A percentile compares a stretch with the other conserved stretches of the same genome.
Evolutionary conservation across 2,888 invertebrate genomes (phyloP).

Genomic region (Hoplodrina blanda): DNA sequence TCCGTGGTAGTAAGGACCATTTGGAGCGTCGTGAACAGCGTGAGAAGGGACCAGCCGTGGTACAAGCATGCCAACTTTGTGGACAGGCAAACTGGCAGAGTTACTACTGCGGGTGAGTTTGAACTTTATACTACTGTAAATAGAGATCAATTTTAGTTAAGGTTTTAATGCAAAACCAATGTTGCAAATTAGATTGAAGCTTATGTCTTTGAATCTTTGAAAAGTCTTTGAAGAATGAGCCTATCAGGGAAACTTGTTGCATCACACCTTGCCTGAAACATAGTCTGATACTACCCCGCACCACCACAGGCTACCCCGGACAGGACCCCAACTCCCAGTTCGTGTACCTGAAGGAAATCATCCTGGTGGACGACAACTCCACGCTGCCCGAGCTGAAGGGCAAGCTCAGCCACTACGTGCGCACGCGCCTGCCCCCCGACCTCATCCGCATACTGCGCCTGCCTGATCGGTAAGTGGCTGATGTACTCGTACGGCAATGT

Average conservation of each 20-base stretch:
- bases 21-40: constrained; percentile 96
- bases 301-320: constrained; percentile 79
- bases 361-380: constrained; percentile 98
- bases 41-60: constrained; percentile 86
- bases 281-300: too few species aligned
- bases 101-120: constrained; percentile 76
- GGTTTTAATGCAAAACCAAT: too few species aligned
- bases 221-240: too few species aligned
- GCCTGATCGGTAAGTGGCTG: constrained; percentile 90
- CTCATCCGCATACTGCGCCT: constrained; percentile 93
- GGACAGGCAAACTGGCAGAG: constrained; percentile 72
- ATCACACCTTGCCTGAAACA: too few species aligned
- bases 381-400: constrained; percentile 94
- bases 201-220: too few species aligned
- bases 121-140: background rate
- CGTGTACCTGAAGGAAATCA: constrained; percentile 95
- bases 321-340: constrained; percentile 83
- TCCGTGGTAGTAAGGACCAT: constrained; percentile 95
- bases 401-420: constrained; percentile 95
- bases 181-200: too few species aligned
- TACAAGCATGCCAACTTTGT: constrained; percentile 77
- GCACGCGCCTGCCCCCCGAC: constrained; percentile 92
- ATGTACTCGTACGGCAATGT: too few species aligned
- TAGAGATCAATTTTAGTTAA: background rate
- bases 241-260: too few species aligned